These are phyloP conservation scores for Hypsibius dujardini DNA, from an alignment of 1,140 invertebrate species.

Conservation along the genomic window DNA sequence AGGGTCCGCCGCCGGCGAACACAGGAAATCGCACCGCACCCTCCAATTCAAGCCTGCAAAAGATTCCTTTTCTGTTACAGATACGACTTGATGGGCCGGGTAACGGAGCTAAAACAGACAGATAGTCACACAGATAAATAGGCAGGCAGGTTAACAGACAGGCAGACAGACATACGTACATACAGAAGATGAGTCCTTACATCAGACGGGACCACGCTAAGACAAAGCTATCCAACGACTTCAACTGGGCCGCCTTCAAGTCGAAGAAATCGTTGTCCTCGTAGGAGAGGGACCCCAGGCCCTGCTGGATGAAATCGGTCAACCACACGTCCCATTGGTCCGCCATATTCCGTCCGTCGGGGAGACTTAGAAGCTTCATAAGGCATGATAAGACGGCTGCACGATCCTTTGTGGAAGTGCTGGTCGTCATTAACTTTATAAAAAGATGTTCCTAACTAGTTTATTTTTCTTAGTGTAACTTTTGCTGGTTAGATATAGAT, in stretches of 20 bases:
- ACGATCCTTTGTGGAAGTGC: not conserved
- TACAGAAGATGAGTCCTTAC: no score
- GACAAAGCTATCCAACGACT: constrained; percentile 3
- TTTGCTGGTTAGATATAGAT: not conserved
- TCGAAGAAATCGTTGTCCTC: no score
- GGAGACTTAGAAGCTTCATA: not conserved
- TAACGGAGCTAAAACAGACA: no score
- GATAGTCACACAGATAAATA: no score
- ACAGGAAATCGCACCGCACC: not conserved
- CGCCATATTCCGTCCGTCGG: constrained; percentile 6
- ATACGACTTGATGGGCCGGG: no score
- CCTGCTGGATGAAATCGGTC: not conserved
- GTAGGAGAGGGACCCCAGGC: not conserved
- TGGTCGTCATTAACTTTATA: not conserved
- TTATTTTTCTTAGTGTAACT: not conserved
- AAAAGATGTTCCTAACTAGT: not conserved
- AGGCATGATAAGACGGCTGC: not conserved
- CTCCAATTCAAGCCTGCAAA: not conserved
- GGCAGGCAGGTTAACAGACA: no score
- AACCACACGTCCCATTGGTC: not conserved
- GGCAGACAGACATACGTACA: no score
- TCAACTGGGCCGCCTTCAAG: not conserved
- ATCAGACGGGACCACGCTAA: not conserved
- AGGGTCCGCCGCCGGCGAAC: not conserved
- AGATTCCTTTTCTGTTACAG: no score